phyloP scores from a whole-genome alignment of 2,113 vertebrate species.

The Ondatra zibethicus region DNA sequence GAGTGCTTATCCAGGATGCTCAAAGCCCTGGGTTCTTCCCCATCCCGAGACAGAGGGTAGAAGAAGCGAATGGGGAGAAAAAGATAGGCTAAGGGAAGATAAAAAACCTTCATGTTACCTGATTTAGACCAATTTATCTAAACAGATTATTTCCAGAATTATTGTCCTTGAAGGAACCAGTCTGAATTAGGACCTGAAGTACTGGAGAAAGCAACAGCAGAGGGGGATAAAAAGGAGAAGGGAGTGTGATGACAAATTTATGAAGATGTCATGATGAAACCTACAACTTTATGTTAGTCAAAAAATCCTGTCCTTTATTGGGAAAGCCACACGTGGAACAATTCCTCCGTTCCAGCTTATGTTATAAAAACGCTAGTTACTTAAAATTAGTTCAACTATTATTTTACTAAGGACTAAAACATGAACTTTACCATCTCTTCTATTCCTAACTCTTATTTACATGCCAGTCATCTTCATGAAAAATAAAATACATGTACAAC shows the following conservation, averaged over 20 bases:
- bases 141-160: constrained; percentile 26
- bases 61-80: no score
- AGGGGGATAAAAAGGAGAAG: neutral
- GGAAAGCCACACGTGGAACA: constrained; percentile 34
- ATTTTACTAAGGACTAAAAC: constrained; percentile 24
- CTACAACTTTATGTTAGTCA: neutral
- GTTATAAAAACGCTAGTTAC: constrained; percentile 41
- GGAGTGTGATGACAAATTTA: neutral
- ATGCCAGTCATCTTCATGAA: constrained; percentile 30
- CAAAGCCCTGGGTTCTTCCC: neutral
- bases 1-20: neutral
- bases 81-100: neutral
- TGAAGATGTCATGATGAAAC: neutral
- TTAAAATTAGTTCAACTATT: constrained; percentile 66
- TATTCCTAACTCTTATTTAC: neutral
- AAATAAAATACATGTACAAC: constrained; percentile 61
- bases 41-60: neutral
- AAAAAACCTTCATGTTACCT: constrained; percentile 17
- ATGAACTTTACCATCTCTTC: constrained; percentile 14
- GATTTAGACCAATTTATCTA: constrained; percentile 48
- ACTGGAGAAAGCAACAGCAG: neutral
- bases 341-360: constrained; percentile 33
- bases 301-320: neutral
- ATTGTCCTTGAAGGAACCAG: neutral
- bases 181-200: neutral